Evolutionary conservation across 1,140 invertebrate species (phyloP), one percentile per base, ranked within the genome.

Genomic region (Drosophila nasuta): DNA sequence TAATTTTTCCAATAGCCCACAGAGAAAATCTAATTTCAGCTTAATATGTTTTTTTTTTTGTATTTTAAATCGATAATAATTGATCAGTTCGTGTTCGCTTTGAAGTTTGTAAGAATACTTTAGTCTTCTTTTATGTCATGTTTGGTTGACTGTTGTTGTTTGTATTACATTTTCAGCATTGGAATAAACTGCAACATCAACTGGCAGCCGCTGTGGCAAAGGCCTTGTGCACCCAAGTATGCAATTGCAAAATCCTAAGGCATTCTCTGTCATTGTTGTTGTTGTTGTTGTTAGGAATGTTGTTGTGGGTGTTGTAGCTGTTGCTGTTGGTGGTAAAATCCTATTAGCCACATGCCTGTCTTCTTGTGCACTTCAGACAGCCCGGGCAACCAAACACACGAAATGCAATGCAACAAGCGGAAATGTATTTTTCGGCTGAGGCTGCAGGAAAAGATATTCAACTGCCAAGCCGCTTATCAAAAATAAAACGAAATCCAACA

Each of bases 341-440:
- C 82, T 88, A 87, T 87, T 87, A 87, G 82, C 82, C 76, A 82
- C 82, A 82, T 79, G 83, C 77, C 82, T 79, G 58, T 88, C 77
- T 77, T 68, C 59, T 73, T 64, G 69, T 75, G 59, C 78, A 68
- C 72, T 85, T 86, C 56, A 69, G 79, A 77, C 81, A 67, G 66
- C 59, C 59, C 57, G 38, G 25, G 46, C 66, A 13, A 43, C 20
- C 43, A 68, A 35, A 46, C 41, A 64, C 54, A 68, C 51, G 30
- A 64, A 75, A 80, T 62, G 75, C 48, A 51, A 69, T 54, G 71
- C 75, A 77, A 77, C 75, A 77, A 77, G 69, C 69, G 77, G 70
- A 85, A 80, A 71, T 64, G 75, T 62, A 68, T 65, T 72, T 79
- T 79, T 74, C 63, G 60, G 64, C 73, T 63, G 70, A 71, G 67